Evolutionary conservation across 1,140 invertebrate genomes (phyloP).

Genomic region (Eufriesea mexicana): DNA sequence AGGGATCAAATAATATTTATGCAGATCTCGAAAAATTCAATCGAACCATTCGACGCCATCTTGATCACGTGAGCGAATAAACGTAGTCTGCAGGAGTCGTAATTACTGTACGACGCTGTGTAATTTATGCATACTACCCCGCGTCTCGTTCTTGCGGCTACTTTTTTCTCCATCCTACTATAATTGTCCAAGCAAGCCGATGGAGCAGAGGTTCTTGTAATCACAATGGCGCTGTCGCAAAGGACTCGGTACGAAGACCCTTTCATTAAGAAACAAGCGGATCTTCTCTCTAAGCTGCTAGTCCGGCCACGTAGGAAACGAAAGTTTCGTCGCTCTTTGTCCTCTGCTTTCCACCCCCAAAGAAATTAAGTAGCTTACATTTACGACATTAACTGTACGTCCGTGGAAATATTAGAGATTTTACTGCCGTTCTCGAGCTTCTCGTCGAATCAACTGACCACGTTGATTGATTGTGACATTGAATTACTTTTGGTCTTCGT

Average conservation of each 20-base stretch:
- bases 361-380: conserved; percentile 56
- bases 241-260: conserved; percentile 45
- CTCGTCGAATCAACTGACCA: neutral
- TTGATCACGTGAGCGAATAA: neutral
- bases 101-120: conserved; percentile 50
- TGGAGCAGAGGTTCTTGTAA: conserved; percentile 59
- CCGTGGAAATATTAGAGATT: neutral
- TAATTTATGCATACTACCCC: conserved; percentile 51
- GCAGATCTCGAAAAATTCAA: neutral
- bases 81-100: conserved; percentile 22
- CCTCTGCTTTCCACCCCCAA: conserved; percentile 36
- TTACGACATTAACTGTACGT: neutral
- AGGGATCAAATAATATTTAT: neutral
- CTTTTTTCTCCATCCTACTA: conserved; percentile 48
- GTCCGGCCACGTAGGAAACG: conserved; percentile 43
- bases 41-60: neutral
- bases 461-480: no score
- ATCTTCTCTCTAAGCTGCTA: conserved; percentile 51
- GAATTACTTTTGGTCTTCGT: no score
- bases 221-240: conserved; percentile 61
- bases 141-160: neutral
- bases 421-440: neutral
- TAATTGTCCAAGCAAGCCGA: conserved; percentile 62
- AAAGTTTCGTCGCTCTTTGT: conserved; percentile 27
- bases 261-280: conserved; percentile 68